Conservation (phyloP, 2,888 invertebrate genomes). For the Cephus nigrinus region DNA sequence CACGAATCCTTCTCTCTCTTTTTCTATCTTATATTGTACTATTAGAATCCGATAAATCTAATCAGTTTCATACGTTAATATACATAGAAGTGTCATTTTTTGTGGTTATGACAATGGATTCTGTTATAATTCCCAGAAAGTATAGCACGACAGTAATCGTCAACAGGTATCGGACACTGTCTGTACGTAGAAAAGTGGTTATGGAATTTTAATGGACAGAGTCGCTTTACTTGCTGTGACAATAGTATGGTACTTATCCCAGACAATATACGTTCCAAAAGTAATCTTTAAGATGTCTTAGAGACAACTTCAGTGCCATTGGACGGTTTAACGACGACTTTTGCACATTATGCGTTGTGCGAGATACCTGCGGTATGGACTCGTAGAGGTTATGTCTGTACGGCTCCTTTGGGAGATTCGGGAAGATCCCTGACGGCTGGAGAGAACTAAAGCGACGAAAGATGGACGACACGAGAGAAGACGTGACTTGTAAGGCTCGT, state of each 20-base stretch:
- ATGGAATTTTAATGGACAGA: neutral
- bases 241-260: too few relatives aligned
- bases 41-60: neutral
- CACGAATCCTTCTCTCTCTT: neutral
- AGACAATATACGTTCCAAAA: too few relatives aligned
- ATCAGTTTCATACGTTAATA: neutral
- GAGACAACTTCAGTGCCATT: too few relatives aligned
- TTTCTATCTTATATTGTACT: neutral
- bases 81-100: neutral
- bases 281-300: too few relatives aligned
- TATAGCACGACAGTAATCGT: neutral
- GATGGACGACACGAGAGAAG: slow-evolving; percentile 31
- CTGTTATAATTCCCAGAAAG: neutral
- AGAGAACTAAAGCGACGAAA: neutral
- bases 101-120: neutral
- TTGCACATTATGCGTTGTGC: too few relatives aligned
- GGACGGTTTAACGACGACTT: too few relatives aligned
- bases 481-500: slow-evolving; percentile 36
- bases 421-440: neutral
- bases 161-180: neutral
- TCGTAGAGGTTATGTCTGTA: neutral
- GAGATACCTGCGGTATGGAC: neutral
- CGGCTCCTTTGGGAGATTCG: neutral
- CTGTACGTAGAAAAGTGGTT: neutral
- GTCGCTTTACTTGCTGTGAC: neutral